phyloP scores from a whole-genome alignment of 2,113 vertebrate species.

The Tetraodon nigroviridis region DNA sequence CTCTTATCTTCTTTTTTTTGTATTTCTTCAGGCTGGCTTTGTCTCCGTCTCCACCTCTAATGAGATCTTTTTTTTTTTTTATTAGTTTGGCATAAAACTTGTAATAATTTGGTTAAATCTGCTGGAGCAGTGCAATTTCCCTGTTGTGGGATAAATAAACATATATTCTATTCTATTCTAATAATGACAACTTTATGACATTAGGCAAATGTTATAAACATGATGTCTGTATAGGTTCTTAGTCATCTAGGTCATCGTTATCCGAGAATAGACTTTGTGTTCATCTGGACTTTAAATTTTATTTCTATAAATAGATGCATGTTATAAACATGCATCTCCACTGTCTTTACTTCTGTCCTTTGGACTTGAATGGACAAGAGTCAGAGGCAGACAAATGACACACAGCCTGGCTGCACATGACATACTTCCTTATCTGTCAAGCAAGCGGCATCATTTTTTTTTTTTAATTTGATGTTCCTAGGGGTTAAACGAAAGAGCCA shows the following conservation, averaged over 20 bases:
- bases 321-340: background rate
- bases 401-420: constrained; percentile 51
- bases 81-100: constrained; percentile 41
- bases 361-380: constrained; percentile 32
- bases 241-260: too few species aligned
- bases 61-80: constrained; percentile 50
- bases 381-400: constrained; percentile 43
- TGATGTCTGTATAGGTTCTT: too few species aligned
- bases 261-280: too few species aligned
- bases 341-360: background rate
- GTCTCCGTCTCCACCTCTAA: constrained; percentile 41
- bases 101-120: constrained; percentile 18
- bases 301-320: too few species aligned
- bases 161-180: too few species aligned
- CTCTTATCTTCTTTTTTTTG: constrained; percentile 43
- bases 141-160: too few species aligned
- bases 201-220: background rate
- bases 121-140: too few species aligned
- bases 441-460: constrained; percentile 45
- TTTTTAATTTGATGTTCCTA: constrained; percentile 48
- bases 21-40: background rate
- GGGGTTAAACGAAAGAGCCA: constrained; percentile 59
- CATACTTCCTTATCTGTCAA: constrained; percentile 55
- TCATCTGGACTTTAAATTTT: too few species aligned
- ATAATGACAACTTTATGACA: constrained; percentile 1